Evolutionary conservation across 2,888 invertebrate genomes (phyloP).

Genomic region (Pterostichus niger): DNA sequence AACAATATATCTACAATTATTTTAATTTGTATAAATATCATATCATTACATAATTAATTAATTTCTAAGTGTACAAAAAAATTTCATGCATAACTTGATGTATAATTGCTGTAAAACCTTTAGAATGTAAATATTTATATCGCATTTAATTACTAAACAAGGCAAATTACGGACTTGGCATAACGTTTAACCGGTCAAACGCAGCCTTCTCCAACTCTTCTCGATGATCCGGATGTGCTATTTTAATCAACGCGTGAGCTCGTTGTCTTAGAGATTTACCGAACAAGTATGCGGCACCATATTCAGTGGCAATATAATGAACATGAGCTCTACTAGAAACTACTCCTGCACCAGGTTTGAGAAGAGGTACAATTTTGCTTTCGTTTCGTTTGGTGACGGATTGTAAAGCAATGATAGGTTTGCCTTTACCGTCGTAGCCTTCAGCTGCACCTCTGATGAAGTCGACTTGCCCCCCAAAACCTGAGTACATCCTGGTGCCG

Average conservation of each 20-base stretch:
- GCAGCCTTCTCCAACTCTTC: conserved; percentile 91
- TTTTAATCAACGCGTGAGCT: conserved; percentile 91
- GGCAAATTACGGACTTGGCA: background rate
- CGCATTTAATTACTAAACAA: too few species aligned
- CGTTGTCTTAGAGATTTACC: conserved; percentile 94
- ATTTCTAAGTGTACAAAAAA: background rate
- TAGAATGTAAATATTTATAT: background rate
- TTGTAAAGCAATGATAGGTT: conserved; percentile 94
- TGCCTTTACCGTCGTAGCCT: conserved; percentile 90
- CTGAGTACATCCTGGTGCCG: conserved; percentile 88
- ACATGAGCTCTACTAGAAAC: conserved; percentile 96
- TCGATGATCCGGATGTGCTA: conserved; percentile 94
- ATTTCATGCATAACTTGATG: background rate
- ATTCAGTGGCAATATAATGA: conserved; percentile 95
- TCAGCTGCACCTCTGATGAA: conserved; percentile 95
- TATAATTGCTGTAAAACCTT: background rate
- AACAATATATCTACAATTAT: background rate
- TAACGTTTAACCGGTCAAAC: conserved; percentile 87
- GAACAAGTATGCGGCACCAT: conserved; percentile 93
- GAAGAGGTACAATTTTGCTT: conserved; percentile 90
- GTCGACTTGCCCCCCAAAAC: conserved; percentile 96
- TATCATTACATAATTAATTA: background rate
- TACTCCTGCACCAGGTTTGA: conserved; percentile 93
- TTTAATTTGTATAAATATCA: background rate
- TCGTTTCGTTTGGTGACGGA: conserved; percentile 89